Evolutionary conservation across 2,113 vertebrate genomes (phyloP), one percentile per base, ranked within the genome.

Genomic region (Psittacula cyanocephala): DNA sequence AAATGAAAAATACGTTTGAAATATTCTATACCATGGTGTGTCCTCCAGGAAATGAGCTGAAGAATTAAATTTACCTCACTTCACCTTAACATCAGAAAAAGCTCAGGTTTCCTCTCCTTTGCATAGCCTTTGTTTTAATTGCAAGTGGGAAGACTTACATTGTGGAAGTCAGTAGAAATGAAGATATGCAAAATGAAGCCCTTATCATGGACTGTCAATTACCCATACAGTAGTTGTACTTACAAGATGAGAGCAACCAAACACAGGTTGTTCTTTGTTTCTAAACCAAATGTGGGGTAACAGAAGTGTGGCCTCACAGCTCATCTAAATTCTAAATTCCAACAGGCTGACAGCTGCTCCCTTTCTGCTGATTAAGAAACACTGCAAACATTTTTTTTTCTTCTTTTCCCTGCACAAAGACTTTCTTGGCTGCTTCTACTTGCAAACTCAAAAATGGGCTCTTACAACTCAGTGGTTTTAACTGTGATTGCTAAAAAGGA

Each of bases 281-380:
- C 65, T 79, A 83, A 78, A 88, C 82, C 79, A 91, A 96, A 86
- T 78, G 76, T 43, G 0, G 69, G 44, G 83, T 47, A 90, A 84
- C n/a, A 67, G 93, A 93, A 94, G n/a, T 39, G 75, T 72, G 53
- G 83, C 90, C 79, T 94, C 95, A 57, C 55, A 93, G 89, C 86
- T 91, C 57, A 76, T 93, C 79, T 80, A 93, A 95, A 94, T 84
- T 95, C 92, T 50, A 53, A 92, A 72, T 91, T 93, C 94, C 3
- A 3, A 57, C 75, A 76, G 85, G 80, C 89, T 93, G 72, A 62
- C 89, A 89, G 86, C 95, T 86, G 85, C 74, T 95, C 62, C 65
- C 79, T 94, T 95, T 82, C 95, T 93, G 77, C 76, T 75, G 63
- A 92, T 88, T 90, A 87, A 95, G 90, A 96, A 96, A 82, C 71